Evolutionary conservation across 2,888 invertebrate species (phyloP).

Genomic region (Coremacera marginata): DNA sequence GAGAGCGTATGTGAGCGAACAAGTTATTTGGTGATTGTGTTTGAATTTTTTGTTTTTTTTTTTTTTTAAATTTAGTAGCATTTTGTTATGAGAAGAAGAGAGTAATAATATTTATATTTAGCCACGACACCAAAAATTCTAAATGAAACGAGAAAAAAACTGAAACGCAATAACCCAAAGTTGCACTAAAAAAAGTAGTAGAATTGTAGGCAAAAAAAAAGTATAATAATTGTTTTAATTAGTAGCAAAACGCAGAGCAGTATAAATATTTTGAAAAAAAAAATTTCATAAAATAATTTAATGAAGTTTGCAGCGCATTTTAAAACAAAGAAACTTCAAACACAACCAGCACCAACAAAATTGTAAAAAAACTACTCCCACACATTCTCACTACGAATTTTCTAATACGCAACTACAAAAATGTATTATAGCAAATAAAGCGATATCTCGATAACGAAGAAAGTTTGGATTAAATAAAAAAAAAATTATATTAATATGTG

Average conservation of each 20-base stretch:
- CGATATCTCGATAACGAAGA: background rate
- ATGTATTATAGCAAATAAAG: background rate
- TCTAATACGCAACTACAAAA: background rate
- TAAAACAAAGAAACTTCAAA: slow-evolving; percentile 1
- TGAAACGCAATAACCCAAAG: too few species aligned
- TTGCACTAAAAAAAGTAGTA: too few species aligned
- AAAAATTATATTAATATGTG: too few species aligned
- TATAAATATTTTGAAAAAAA: too few species aligned
- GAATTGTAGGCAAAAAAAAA: too few species aligned
- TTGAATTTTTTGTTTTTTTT: background rate
- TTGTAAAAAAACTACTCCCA: background rate
- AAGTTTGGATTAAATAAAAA: background rate
- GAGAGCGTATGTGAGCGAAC: slow-evolving; percentile 22
- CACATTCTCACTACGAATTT: slow-evolving; percentile 6
- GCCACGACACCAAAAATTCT: too few species aligned
- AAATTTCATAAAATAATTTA: too few species aligned
- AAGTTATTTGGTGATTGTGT: slow-evolving; percentile 25
- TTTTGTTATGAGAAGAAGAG: slow-evolving; percentile 19
- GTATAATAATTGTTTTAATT: too few species aligned
- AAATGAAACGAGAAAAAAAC: too few species aligned
- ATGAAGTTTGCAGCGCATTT: background rate
- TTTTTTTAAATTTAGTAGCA: slow-evolving; percentile 24
- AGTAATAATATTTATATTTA: background rate
- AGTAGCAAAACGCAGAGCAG: too few species aligned
- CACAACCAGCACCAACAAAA: slow-evolving; percentile 9